These are phyloP conservation scores for Dallia pectoralis DNA, from an alignment of 2,797 vertebrate genomes.

Conservation along the genomic window DNA sequence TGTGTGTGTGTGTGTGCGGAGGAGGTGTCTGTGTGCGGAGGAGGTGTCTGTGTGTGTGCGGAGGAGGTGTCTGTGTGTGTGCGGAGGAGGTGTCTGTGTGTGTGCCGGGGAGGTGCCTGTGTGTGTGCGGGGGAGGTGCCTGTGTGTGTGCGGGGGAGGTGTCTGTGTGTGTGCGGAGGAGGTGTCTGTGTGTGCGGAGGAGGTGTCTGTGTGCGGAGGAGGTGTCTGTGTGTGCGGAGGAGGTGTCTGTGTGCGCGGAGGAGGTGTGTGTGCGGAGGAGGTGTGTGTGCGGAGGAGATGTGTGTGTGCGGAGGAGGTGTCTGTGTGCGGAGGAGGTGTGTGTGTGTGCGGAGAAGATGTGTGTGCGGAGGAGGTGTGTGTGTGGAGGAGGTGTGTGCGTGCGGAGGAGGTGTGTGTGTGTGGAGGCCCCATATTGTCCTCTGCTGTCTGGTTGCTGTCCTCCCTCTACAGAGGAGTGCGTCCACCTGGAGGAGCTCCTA, in stretches of 20 bases:
- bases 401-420: constrained; percentile 4
- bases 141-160: background rate
- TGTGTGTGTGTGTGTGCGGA: constrained; percentile 11
- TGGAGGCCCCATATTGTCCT: constrained; percentile 50
- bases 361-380: constrained; percentile 5
- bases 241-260: too few species aligned
- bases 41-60: background rate
- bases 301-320: too few species aligned
- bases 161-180: too few species aligned
- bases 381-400: too few species aligned
- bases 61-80: constrained; percentile 51
- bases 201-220: too few species aligned
- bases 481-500: constrained; percentile 72
- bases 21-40: background rate
- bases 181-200: too few species aligned
- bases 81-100: constrained; percentile 48
- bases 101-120: constrained; percentile 37
- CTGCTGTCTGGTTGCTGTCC: constrained; percentile 73
- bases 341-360: background rate
- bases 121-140: constrained; percentile 36
- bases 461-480: constrained; percentile 76
- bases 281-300: too few species aligned
- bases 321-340: too few species aligned
- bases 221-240: too few species aligned
- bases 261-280: too few species aligned